Percentiles rank a stretch among this genome's conserved stretches.
phyloP scores from a whole-genome alignment of 2,113 vertebrate species.

The Dolichallabes microphthalmus region DNA sequence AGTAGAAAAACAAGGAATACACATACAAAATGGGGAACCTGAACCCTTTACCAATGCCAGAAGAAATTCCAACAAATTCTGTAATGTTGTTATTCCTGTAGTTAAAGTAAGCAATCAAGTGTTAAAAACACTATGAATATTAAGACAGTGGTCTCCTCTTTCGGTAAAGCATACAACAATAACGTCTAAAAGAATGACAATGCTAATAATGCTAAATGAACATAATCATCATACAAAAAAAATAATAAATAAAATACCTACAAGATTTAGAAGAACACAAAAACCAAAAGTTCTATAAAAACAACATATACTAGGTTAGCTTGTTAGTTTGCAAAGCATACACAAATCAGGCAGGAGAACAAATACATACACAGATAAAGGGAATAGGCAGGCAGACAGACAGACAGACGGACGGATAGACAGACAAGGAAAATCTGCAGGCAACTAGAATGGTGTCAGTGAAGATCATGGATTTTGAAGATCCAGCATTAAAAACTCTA shows the following conservation, averaged over 20 bases:
- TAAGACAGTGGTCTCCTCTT: conserved; percentile 18
- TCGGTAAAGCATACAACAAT: neutral
- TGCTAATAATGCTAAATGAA: neutral
- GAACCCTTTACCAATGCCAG: neutral
- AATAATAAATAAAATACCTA: neutral
- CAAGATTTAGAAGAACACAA: neutral
- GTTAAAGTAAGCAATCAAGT: neutral
- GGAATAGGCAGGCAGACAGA: conserved; percentile 13
- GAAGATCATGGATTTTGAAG: conserved; percentile 27
- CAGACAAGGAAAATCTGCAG: conserved; percentile 26
- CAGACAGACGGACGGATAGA: conserved; percentile 13
- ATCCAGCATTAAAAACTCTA: conserved; percentile 18
- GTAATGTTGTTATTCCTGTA: conserved; percentile 17
- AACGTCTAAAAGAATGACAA: neutral
- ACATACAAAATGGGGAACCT: neutral
- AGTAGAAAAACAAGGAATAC: conserved; percentile 54
- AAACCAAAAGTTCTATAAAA: conserved; percentile 9
- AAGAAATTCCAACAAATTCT: neutral
- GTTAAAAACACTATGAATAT: conserved; percentile 24
- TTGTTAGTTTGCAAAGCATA: conserved; percentile 56
- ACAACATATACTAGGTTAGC: conserved; percentile 54
- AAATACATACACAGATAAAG: conserved; percentile 3
- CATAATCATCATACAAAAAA: neutral
- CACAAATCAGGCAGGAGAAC: conserved; percentile 1
- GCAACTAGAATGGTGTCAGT: conserved; percentile 40